A percentile compares a stretch with the other conserved stretches of the same genome.
Conservation (phyloP, 2,888 invertebrate genomes). For the Boloria selene region DNA sequence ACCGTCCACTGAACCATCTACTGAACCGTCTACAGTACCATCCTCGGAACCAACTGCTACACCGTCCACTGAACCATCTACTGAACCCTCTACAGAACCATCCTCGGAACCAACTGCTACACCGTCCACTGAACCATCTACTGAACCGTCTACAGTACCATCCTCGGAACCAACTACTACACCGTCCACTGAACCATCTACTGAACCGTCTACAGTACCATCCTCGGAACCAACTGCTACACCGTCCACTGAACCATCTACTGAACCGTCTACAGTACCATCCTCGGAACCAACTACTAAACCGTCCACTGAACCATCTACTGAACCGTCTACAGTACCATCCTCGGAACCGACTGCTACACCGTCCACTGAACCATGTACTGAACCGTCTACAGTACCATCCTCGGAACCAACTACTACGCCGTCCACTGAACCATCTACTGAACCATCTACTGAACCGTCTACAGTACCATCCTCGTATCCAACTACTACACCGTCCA, state of each 20-base stretch:
- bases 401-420: background rate
- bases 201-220: background rate
- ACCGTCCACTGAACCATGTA: background rate
- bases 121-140: background rate
- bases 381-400: background rate
- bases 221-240: background rate
- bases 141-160: background rate
- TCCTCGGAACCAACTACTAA: background rate
- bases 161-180: background rate
- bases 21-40: background rate
- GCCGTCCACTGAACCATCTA: constrained; percentile 4
- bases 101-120: constrained; percentile 1
- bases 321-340: background rate
- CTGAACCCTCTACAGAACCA: constrained; percentile 26
- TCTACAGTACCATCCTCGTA: no score
- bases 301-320: background rate
- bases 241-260: background rate
- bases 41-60: background rate
- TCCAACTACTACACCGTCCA: background rate
- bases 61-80: constrained; percentile 8
- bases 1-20: constrained; percentile 4
- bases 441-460: background rate
- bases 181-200: background rate
- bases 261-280: background rate
- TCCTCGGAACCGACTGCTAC: background rate